These are phyloP conservation scores for Rhinopomastus cyanomelas DNA, from an alignment of 2,113 vertebrate genomes.

Conservation along the genomic window DNA sequence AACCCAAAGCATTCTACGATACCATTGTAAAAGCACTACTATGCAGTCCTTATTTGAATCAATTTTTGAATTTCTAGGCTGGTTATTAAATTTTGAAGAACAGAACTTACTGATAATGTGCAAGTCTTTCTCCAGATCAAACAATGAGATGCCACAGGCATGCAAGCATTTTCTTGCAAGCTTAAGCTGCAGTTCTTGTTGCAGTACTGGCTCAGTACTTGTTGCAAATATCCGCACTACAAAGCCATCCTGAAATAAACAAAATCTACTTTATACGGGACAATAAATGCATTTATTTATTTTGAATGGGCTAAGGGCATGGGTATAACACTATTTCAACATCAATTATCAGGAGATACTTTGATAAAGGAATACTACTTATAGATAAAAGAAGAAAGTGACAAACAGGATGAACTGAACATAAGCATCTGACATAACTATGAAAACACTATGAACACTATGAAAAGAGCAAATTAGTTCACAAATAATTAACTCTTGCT, in stretches of 20 bases:
- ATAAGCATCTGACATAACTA: background rate
- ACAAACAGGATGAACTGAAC: background rate
- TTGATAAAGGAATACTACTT: background rate
- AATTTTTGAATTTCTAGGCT: background rate
- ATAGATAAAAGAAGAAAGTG: background rate
- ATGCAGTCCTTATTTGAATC: background rate
- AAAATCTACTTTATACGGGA: background rate
- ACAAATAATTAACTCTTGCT: background rate
- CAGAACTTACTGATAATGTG: slow-evolving; percentile 96
- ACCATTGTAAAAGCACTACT: background rate
- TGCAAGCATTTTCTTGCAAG: slow-evolving; percentile 98
- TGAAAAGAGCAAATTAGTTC: background rate
- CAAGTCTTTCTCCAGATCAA: slow-evolving; percentile 97
- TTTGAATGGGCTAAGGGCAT: background rate
- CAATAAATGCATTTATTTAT: background rate
- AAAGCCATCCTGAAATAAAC: slow-evolving; percentile 90
- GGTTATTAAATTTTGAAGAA: background rate
- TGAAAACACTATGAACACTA: background rate
- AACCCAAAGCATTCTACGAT: too few species aligned
- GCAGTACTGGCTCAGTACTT: slow-evolving; percentile 92
- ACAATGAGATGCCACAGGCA: slow-evolving; percentile 96
- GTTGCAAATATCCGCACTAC: slow-evolving; percentile 97
- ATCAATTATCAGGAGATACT: background rate
- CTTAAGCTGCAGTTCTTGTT: slow-evolving; percentile 98
- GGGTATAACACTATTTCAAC: background rate